Evolutionary conservation across 2,888 invertebrate species (phyloP).

Genomic region (Sepiola atlantica): DNA sequence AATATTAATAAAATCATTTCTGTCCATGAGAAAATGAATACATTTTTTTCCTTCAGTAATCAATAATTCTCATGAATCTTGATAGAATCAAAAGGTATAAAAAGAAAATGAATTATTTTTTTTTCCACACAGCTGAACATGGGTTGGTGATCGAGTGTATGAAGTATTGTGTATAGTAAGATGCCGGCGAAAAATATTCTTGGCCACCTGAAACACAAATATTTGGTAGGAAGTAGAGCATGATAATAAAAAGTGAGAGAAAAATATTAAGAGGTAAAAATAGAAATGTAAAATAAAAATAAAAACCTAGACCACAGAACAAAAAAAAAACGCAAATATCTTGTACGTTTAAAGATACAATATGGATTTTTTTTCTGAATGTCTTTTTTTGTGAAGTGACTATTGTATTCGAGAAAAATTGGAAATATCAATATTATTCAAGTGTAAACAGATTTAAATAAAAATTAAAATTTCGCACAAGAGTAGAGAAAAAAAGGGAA

Average conservation of each 20-base stretch:
- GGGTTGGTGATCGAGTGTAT: not conserved
- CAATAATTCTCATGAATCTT: not conserved
- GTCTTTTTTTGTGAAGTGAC: not conserved
- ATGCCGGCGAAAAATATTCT: not conserved
- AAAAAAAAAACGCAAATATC: not conserved
- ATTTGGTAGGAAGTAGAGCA: constrained; percentile 1
- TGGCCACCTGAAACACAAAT: not conserved
- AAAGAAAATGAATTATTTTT: not conserved
- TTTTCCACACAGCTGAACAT: not conserved
- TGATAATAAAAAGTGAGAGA: not conserved
- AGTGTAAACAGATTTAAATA: not conserved
- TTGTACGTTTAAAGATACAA: not conserved
- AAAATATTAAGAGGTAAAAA: not conserved
- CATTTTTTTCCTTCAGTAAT: not conserved
- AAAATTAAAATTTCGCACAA: not conserved
- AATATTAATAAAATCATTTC: not conserved
- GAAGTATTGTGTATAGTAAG: not conserved
- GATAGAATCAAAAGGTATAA: not conserved
- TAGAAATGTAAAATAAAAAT: not conserved
- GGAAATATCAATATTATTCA: not conserved
- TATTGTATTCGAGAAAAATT: not conserved
- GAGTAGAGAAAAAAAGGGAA: not conserved
- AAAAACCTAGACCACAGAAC: too few species aligned
- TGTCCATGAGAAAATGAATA: not conserved
- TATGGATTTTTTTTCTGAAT: not conserved